These are phyloP conservation scores for Orientallactaga sibirica DNA, from an alignment of 2,797 vertebrate species.

Conservation along the genomic window DNA sequence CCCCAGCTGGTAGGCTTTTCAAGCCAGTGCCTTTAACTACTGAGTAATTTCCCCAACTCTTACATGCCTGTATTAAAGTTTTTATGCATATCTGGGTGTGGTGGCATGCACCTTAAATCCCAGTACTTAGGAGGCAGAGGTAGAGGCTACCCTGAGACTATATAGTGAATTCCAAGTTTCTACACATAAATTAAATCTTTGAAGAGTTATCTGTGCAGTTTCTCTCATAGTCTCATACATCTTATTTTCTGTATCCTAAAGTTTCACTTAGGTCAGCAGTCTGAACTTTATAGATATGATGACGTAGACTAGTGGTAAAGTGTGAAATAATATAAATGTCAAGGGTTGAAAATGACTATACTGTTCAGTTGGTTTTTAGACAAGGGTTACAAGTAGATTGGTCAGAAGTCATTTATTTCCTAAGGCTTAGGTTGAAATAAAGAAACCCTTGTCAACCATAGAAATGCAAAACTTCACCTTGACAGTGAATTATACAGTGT, in stretches of 20 bases:
- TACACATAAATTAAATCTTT: slow-evolving; percentile 47
- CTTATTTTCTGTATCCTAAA: not conserved
- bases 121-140: too few relatives aligned
- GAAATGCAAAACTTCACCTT: not conserved
- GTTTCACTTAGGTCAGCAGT: slow-evolving; percentile 6
- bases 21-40: too few relatives aligned
- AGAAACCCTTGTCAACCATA: not conserved
- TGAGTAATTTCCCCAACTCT: not conserved
- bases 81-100: not conserved
- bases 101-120: too few relatives aligned
- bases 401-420: not conserved
- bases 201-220: slow-evolving; percentile 16
- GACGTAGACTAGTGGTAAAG: not conserved
- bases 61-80: slow-evolving; percentile 18
- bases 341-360: not conserved
- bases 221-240: slow-evolving; percentile 4
- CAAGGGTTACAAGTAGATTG: not conserved
- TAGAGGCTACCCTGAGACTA: too few relatives aligned
- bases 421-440: slow-evolving; percentile 31
- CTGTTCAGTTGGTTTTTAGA: slow-evolving; percentile 4
- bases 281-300: not conserved
- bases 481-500: slow-evolving; percentile 10
- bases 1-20: too few relatives aligned
- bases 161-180: not conserved
- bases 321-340: slow-evolving; percentile 52